phyloP scores from a whole-genome alignment of 2,113 vertebrate species.

The Cygnus atratus region DNA sequence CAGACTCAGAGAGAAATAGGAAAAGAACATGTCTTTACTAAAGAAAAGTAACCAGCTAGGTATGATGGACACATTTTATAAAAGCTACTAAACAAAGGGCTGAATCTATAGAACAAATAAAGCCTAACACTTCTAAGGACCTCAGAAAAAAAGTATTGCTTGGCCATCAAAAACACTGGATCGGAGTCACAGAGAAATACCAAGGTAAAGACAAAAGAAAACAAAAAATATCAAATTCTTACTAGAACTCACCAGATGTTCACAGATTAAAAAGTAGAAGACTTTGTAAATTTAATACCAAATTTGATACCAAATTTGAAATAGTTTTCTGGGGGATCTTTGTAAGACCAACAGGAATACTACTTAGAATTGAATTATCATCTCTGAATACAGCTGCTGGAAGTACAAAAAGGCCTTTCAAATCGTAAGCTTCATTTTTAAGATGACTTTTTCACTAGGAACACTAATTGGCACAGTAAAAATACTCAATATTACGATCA shows the following conservation, averaged over 20 bases:
- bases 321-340: background rate
- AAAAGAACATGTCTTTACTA: background rate
- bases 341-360: background rate
- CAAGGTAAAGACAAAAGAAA: background rate
- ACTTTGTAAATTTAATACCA: background rate
- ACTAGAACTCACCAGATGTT: background rate
- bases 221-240: background rate
- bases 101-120: background rate
- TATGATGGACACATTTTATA: background rate
- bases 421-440: background rate
- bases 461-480: background rate
- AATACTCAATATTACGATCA: background rate
- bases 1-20: background rate
- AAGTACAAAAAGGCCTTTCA: background rate
- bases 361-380: background rate
- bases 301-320: too few relatives aligned
- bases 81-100: background rate
- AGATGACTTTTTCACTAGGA: background rate
- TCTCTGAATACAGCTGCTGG: background rate
- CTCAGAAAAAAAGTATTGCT: background rate
- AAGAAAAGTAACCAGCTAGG: background rate
- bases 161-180: background rate
- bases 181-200: background rate
- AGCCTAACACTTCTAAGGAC: background rate
- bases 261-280: background rate